Base-by-base conservation (phyloP, 2,113 vertebrate genomes). In the Labeo rohita region DNA sequence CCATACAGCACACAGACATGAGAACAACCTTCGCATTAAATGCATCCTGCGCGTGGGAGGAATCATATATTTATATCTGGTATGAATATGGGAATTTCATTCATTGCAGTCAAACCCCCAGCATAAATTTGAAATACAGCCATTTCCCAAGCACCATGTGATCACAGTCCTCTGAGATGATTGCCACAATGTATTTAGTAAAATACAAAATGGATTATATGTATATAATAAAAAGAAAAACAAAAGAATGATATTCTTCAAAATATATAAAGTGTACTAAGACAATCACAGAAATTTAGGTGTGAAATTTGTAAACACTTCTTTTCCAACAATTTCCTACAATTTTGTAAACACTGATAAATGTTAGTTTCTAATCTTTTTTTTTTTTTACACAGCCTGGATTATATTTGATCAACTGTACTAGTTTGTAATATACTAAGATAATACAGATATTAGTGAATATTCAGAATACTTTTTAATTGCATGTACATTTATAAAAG, bases 401-500 rank as follows among this genome's bases (percentile, higher is more conserved):
- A 93, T 94, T 95, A 95, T 90, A 94, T 92, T 94, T 93, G 84
- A 92, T 94, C 92, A 93, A 93, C 90, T 77, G 83, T 70, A 85
- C 54, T 90, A 89, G 93, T 93, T 94, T 94, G 94, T 92, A 94
- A 90, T 91, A 92, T 90, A 91, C 91, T 94, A 94, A 83, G 89
- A 88, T 90, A 91, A 94, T 94, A 91, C 89, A 91, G 92, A 87
- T 52, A 93, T 94, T 93, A 94, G 94, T 94, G 94, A 92, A 93
- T 91, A 92, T 92, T 94, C 90, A 89, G 90, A 94, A 95, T 94
- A 93, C 92, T 92, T 91, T 88, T 89, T 84, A 66, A 90, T 93
- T 93, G 88, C 92, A 95, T 92, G 93, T 95, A 94, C 93, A 94
- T 94, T 89, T 94, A 94, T 91, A 94, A 94, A 96, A 95, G 93